A percentile compares a stretch with the other conserved stretches of the same genome.
These are phyloP conservation scores for Drosophila athabasca DNA, from an alignment of 1,140 invertebrate species.

Conservation along the genomic window DNA sequence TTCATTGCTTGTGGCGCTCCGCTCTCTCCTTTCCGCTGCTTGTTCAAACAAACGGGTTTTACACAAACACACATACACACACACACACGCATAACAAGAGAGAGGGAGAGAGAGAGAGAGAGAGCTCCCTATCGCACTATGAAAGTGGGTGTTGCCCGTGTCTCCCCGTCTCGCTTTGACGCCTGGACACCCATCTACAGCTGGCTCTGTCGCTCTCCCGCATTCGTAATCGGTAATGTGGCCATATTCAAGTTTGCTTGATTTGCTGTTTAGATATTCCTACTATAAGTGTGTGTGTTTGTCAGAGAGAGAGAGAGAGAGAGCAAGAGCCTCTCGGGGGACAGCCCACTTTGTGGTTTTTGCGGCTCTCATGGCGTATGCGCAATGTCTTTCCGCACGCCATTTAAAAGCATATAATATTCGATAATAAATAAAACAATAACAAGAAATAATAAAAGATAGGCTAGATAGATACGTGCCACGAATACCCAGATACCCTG, in stretches of 20 bases:
- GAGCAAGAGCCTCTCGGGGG: slow-evolving; percentile 47
- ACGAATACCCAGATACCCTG: no score
- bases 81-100: not conserved
- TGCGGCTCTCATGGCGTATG: slow-evolving; percentile 65
- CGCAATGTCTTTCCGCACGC: slow-evolving; percentile 55
- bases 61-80: slow-evolving; percentile 19
- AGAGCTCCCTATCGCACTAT: slow-evolving; percentile 35
- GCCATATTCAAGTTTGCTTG: slow-evolving; percentile 80
- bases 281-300: slow-evolving; percentile 4
- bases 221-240: slow-evolving; percentile 67
- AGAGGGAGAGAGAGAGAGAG: no score
- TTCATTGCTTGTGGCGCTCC: slow-evolving; percentile 17
- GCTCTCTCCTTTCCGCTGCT: slow-evolving; percentile 40
- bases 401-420: slow-evolving; percentile 36
- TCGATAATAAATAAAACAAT: slow-evolving; percentile 35
- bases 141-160: slow-evolving; percentile 73
- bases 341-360: slow-evolving; percentile 66
- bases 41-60: slow-evolving; percentile 74
- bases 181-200: slow-evolving; percentile 2
- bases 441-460: not conserved
- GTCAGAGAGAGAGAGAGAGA: not conserved
- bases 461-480: no score
- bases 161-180: slow-evolving; percentile 18
- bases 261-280: slow-evolving; percentile 76
- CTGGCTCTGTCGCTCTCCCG: slow-evolving; percentile 20